Evolutionary conservation across 2,888 invertebrate species (phyloP).

Genomic region (Coleophora deauratella): DNA sequence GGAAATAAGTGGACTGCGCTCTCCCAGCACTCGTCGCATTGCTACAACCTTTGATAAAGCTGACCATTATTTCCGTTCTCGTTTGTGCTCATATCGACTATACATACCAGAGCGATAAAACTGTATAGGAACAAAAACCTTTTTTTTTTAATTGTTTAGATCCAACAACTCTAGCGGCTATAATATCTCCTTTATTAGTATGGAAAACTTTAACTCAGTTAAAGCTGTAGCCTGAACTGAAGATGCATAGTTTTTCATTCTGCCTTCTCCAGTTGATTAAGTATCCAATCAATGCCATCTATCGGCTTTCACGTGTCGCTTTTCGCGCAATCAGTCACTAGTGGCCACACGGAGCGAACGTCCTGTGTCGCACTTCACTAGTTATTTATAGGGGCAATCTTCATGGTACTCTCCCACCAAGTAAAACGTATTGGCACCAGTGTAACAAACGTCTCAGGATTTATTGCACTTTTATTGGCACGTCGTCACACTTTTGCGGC

Average conservation of each 20-base stretch:
- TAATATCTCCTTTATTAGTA: no score
- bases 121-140: no score
- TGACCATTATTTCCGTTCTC: slow-evolving; percentile 10
- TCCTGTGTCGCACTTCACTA: slow-evolving; percentile 31
- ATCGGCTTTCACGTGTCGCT: slow-evolving; percentile 49
- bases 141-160: no score
- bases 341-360: slow-evolving; percentile 39
- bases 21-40: slow-evolving; percentile 1
- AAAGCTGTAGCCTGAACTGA: background rate
- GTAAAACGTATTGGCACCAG: slow-evolving; percentile 47
- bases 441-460: slow-evolving; percentile 38
- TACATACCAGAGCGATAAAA: no score
- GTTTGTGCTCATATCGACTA: background rate
- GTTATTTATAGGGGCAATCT: slow-evolving; percentile 68
- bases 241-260: background rate
- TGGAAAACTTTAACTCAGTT: background rate
- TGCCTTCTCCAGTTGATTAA: slow-evolving; percentile 41
- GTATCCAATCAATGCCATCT: slow-evolving; percentile 61
- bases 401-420: slow-evolving; percentile 36
- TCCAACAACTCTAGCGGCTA: no score
- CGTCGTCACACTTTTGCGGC: no score
- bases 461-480: slow-evolving; percentile 41
- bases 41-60: slow-evolving; percentile 13
- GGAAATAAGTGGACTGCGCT: slow-evolving; percentile 10
- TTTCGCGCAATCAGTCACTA: slow-evolving; percentile 52